These are phyloP conservation scores for Lottia scabra DNA, from an alignment of 2,888 invertebrate species.

Conservation along the genomic window DNA sequence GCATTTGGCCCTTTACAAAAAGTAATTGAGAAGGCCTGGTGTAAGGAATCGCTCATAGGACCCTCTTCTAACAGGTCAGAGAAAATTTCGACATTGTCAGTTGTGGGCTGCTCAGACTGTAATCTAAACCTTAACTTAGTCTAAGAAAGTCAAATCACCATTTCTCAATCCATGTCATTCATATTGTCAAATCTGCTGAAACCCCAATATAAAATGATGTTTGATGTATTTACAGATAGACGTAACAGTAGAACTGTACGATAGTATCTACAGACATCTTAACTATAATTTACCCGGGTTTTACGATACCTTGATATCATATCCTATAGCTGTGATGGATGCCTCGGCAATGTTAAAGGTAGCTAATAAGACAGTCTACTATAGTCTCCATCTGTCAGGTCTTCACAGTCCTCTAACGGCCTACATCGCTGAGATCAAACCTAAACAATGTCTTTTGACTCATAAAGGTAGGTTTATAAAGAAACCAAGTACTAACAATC, in stretches of 20 bases:
- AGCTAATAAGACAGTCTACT: constrained; percentile 47
- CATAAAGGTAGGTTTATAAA: constrained; percentile 17
- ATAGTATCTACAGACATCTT: constrained; percentile 44
- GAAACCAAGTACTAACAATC: no score
- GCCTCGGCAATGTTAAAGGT: constrained; percentile 50
- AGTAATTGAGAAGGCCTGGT: no score
- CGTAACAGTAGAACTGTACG: constrained; percentile 47
- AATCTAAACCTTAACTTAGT: no score
- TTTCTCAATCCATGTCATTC: no score
- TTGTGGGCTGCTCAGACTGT: no score
- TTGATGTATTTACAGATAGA: constrained; percentile 41
- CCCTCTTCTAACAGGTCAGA: no score
- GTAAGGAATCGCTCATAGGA: no score
- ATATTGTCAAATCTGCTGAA: no score
- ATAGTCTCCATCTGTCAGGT: constrained; percentile 49
- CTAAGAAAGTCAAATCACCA: no score
- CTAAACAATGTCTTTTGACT: constrained; percentile 36
- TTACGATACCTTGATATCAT: constrained; percentile 50
- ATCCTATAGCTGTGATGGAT: constrained; percentile 50
- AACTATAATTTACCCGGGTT: constrained; percentile 50
- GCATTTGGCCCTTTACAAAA: no score
- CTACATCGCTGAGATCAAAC: constrained; percentile 43
- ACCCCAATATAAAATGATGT: no score
- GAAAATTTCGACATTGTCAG: no score
- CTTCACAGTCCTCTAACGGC: constrained; percentile 47